A percentile compares a stretch with the other conserved stretches of the same genome.
Evolutionary conservation across 2,888 invertebrate genomes (phyloP).

Genomic region (Scaptomyza parva): DNA sequence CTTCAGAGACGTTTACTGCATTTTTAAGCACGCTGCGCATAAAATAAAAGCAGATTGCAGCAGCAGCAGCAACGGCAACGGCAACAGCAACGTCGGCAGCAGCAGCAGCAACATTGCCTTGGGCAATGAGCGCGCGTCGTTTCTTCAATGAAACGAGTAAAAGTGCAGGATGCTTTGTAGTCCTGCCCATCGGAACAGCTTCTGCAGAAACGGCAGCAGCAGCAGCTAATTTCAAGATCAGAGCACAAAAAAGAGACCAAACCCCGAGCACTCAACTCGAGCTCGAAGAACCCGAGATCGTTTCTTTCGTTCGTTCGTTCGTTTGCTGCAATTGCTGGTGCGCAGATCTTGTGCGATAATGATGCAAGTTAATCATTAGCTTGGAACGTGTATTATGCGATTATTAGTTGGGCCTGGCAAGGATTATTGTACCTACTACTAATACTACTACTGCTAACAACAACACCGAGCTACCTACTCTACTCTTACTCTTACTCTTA

Average conservation of each 20-base stretch:
- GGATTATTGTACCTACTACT: constrained; percentile 50
- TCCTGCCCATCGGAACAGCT: constrained; percentile 81
- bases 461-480: constrained; percentile 30
- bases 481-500: constrained; percentile 12
- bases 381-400: constrained; percentile 80
- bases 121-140: constrained; percentile 58
- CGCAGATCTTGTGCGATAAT: constrained; percentile 80
- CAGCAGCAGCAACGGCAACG: constrained; percentile 25
- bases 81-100: constrained; percentile 18
- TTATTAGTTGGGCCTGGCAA: constrained; percentile 70
- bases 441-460: neutral
- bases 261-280: constrained; percentile 23
- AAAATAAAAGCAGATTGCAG: constrained; percentile 80
- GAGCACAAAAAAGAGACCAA: constrained; percentile 32
- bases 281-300: constrained; percentile 19
- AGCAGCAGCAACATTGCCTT: constrained; percentile 32
- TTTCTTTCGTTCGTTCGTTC: constrained; percentile 4
- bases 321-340: constrained; percentile 36
- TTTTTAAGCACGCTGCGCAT: constrained; percentile 79
- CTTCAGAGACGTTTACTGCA: constrained; percentile 73
- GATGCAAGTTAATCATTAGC: constrained; percentile 83
- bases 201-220: constrained; percentile 84
- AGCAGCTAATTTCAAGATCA: constrained; percentile 81
- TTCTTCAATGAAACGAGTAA: constrained; percentile 78
- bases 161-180: constrained; percentile 80